These are phyloP conservation scores for Zaprionus tsacasi DNA, from an alignment of 1,140 invertebrate species.

Conservation along the genomic window DNA sequence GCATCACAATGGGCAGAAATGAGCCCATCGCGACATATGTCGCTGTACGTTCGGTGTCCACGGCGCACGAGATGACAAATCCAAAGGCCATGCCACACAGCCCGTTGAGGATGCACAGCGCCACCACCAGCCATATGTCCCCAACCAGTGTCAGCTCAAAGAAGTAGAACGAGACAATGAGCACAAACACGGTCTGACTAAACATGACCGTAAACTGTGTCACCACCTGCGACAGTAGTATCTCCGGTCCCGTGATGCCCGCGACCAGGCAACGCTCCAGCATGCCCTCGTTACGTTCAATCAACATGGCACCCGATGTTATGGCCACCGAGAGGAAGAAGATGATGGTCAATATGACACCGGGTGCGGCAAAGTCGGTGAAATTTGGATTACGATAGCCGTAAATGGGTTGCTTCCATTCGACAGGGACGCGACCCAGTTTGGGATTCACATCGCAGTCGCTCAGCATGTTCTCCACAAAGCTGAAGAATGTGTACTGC, in stretches of 20 bases:
- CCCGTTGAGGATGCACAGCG: slow-evolving; percentile 92
- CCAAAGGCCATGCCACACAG: slow-evolving; percentile 97
- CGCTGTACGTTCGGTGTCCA: slow-evolving; percentile 95
- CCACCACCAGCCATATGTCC: slow-evolving; percentile 89
- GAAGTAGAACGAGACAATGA: slow-evolving; percentile 92
- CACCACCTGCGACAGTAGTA: slow-evolving; percentile 92
- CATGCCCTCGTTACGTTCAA: slow-evolving; percentile 96
- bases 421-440: slow-evolving; percentile 89
- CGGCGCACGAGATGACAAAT: slow-evolving; percentile 94
- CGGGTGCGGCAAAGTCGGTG: slow-evolving; percentile 97
- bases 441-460: slow-evolving; percentile 90
- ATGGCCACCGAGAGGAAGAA: slow-evolving; percentile 97
- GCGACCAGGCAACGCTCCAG: slow-evolving; percentile 94
- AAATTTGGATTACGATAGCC: slow-evolving; percentile 93
- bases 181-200: slow-evolving; percentile 92
- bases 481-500: slow-evolving; percentile 89
- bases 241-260: slow-evolving; percentile 89
- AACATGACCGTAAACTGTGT: slow-evolving; percentile 95
- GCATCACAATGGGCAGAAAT: slow-evolving; percentile 95
- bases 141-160: slow-evolving; percentile 93
- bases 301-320: slow-evolving; percentile 95
- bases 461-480: slow-evolving; percentile 87
- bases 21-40: slow-evolving; percentile 96
- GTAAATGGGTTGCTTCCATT: slow-evolving; percentile 94
- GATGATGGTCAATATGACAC: slow-evolving; percentile 96